Percentiles rank a stretch among this genome's conserved stretches.
Conservation (phyloP, 2,888 invertebrate genomes). For the Acanthopleura granulata region DNA sequence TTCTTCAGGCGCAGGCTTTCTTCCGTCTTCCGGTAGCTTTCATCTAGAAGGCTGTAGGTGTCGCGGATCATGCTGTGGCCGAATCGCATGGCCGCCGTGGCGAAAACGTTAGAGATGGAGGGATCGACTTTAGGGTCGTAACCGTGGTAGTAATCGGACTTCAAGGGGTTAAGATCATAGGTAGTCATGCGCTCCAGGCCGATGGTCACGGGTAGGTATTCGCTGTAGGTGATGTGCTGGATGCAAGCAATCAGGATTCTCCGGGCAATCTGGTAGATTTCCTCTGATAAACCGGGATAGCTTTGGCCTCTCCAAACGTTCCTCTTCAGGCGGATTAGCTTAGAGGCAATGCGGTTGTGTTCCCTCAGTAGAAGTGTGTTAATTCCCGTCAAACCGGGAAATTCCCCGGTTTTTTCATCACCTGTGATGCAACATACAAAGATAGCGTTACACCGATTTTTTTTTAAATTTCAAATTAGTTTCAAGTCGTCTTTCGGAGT, state of each 20-base stretch:
- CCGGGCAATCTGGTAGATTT: slow-evolving; percentile 77
- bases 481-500: no score
- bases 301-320: slow-evolving; percentile 34
- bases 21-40: not conserved
- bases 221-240: slow-evolving; percentile 28
- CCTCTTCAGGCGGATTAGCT: slow-evolving; percentile 77
- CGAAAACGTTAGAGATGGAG: slow-evolving; percentile 49
- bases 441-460: no score
- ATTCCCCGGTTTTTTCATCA: slow-evolving; percentile 87
- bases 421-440: slow-evolving; percentile 67
- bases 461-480: no score
- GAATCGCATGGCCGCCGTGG: slow-evolving; percentile 54
- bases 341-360: slow-evolving; percentile 82
- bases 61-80: slow-evolving; percentile 50
- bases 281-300: slow-evolving; percentile 82
- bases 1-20: not conserved
- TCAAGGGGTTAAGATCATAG: not conserved
- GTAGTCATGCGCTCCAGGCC: not conserved
- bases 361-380: slow-evolving; percentile 87
- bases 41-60: not conserved
- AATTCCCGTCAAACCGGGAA: slow-evolving; percentile 86
- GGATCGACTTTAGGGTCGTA: slow-evolving; percentile 40
- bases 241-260: slow-evolving; percentile 40
- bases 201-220: slow-evolving; percentile 24
- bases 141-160: not conserved